A percentile compares a stretch with the other conserved stretches of the same genome.
Evolutionary conservation across 2,888 invertebrate genomes (phyloP).

Genomic region (Theristus sp.): DNA sequence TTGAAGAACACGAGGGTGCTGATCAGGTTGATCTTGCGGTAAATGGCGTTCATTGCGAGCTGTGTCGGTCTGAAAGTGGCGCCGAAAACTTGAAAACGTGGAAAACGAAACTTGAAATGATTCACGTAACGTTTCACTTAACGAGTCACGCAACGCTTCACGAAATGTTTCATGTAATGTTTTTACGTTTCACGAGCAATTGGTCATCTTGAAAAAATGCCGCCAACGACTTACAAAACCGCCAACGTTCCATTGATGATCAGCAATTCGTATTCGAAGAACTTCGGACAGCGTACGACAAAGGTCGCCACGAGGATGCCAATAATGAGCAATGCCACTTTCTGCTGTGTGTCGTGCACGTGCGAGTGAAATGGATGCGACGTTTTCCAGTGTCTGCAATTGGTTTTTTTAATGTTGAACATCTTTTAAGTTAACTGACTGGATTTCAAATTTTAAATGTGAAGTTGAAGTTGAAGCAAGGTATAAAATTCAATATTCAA

Average conservation of each 20-base stretch:
- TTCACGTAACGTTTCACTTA: background rate
- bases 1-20: background rate
- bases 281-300: background rate
- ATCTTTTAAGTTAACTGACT: too few species aligned
- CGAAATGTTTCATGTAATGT: too few species aligned
- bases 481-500: too few species aligned
- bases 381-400: slow-evolving; percentile 2
- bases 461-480: too few species aligned
- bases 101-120: background rate
- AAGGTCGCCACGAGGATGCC: background rate
- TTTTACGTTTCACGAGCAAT: too few species aligned
- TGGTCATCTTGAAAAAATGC: too few species aligned
- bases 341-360: background rate
- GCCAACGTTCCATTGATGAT: background rate
- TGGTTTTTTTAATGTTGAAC: too few species aligned
- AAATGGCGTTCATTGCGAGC: background rate
- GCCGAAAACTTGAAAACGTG: too few species aligned
- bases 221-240: too few species aligned
- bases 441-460: too few species aligned
- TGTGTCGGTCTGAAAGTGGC: too few species aligned
- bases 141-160: background rate
- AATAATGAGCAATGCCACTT: background rate
- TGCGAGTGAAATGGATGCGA: slow-evolving; percentile 1
- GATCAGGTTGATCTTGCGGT: background rate
- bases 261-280: background rate